These are phyloP conservation scores for Bergia sp. DNA, from an alignment of 92 coral and sea anemone species.

Conservation along the genomic window DNA sequence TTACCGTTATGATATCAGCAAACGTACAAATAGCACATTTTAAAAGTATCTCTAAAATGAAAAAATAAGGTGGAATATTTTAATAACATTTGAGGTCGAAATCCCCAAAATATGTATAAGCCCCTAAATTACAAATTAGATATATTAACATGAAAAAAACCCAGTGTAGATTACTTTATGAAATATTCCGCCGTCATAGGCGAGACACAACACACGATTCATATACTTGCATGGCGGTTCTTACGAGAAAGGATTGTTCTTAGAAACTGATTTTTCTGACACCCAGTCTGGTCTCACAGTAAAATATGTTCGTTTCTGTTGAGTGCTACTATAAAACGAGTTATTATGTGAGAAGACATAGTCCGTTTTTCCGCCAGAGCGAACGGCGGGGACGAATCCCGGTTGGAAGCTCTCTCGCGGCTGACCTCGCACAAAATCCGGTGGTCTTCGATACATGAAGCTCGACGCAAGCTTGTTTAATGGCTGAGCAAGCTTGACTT, in stretches of 20 bases:
- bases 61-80: no score
- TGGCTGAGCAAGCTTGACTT: slow-evolving; percentile 73
- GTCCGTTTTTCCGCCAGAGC: slow-evolving; percentile 71
- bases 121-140: no score
- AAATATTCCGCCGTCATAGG: no score
- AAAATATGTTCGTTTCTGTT: slow-evolving; percentile 61
- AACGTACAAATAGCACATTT: no score
- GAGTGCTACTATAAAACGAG: slow-evolving; percentile 73
- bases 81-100: no score
- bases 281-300: slow-evolving; percentile 94
- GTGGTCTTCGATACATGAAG: slow-evolving; percentile 82
- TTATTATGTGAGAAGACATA: slow-evolving; percentile 79
- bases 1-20: no score
- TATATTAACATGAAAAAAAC: no score
- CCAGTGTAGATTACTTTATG: no score
- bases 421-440: slow-evolving; percentile 75
- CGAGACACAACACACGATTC: no score
- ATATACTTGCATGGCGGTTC: not conserved
- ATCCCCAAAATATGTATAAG: no score
- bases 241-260: slow-evolving; percentile 88
- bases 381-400: slow-evolving; percentile 86
- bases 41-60: no score
- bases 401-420: slow-evolving; percentile 65
- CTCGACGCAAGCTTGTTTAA: slow-evolving; percentile 85
- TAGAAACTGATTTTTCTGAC: slow-evolving; percentile 80